Percentiles rank a stretch among this genome's conserved stretches.
These are phyloP conservation scores for Tubulanus polymorphus DNA, from an alignment of 2,888 invertebrate species.

Conservation along the genomic window DNA sequence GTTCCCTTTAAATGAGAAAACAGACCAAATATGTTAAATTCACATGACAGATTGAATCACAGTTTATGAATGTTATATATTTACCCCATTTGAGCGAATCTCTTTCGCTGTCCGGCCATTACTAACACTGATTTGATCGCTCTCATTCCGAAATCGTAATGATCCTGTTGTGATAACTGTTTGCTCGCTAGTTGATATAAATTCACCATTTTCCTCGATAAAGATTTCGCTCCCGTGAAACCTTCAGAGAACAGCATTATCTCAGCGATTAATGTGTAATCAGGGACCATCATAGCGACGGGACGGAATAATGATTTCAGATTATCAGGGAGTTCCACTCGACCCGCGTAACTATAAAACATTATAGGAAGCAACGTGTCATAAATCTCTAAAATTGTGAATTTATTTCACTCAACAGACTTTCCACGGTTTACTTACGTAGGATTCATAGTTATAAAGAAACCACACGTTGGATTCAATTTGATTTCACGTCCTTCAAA, in stretches of 20 bases:
- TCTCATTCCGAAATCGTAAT: slow-evolving; percentile 54
- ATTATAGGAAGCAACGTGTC: not conserved
- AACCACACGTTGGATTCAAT: slow-evolving; percentile 49
- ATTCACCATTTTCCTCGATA: slow-evolving; percentile 53
- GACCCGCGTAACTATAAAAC: slow-evolving; percentile 45
- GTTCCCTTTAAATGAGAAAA: too few relatives aligned
- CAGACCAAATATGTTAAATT: too few relatives aligned
- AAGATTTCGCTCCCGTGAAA: slow-evolving; percentile 45
- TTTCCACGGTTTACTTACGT: slow-evolving; percentile 30
- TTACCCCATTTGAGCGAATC: slow-evolving; percentile 40
- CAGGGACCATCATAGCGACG: slow-evolving; percentile 54
- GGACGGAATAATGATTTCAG: slow-evolving; percentile 51
- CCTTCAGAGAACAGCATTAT: slow-evolving; percentile 54
- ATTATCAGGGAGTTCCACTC: slow-evolving; percentile 54
- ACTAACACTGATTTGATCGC: slow-evolving; percentile 53
- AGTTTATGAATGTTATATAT: slow-evolving; percentile 7
- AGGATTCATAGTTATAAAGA: slow-evolving; percentile 54
- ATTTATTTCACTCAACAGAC: too few relatives aligned
- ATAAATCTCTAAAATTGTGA: too few relatives aligned
- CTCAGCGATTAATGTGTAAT: slow-evolving; percentile 51
- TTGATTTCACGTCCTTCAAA: slow-evolving; percentile 53
- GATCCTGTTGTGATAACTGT: slow-evolving; percentile 53
- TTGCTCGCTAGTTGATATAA: slow-evolving; percentile 51
- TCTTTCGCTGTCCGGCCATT: slow-evolving; percentile 50
- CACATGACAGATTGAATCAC: too few relatives aligned